phyloP scores from a whole-genome alignment of 1,140 invertebrate species.

The Bombus confusus region DNA sequence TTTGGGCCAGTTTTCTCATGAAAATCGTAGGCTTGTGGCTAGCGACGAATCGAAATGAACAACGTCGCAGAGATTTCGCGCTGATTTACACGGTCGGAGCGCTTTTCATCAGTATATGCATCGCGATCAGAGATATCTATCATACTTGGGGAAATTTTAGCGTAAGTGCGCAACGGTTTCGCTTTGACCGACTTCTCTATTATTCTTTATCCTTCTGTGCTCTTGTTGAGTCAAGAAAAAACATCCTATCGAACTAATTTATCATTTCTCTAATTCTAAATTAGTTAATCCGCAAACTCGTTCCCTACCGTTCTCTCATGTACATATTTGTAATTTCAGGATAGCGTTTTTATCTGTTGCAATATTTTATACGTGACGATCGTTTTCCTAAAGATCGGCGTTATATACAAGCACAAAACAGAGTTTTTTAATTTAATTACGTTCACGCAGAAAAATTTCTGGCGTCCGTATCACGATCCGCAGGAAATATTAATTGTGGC shows the following conservation, averaged over 20 bases:
- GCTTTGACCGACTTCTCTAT: background rate
- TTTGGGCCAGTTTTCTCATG: slow-evolving; percentile 45
- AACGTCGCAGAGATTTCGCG: background rate
- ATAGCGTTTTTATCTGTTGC: slow-evolving; percentile 41
- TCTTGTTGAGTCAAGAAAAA: background rate
- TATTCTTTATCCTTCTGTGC: background rate
- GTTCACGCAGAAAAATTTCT: slow-evolving; percentile 59
- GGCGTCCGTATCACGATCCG: slow-evolving; percentile 49
- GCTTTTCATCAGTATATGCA: background rate
- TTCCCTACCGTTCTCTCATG: background rate
- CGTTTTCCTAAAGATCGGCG: slow-evolving; percentile 48
- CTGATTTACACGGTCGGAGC: slow-evolving; percentile 13
- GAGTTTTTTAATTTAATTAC: slow-evolving; percentile 43
- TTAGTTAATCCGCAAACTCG: background rate
- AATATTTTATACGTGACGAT: slow-evolving; percentile 44
- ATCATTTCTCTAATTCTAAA: too few species aligned
- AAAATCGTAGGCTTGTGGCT: slow-evolving; percentile 54
- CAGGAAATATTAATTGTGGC: slow-evolving; percentile 32
- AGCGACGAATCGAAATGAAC: background rate
- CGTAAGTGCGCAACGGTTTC: slow-evolving; percentile 42
- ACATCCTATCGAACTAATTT: too few species aligned
- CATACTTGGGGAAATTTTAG: slow-evolving; percentile 26
- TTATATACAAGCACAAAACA: slow-evolving; percentile 23
- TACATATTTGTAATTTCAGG: slow-evolving; percentile 38
- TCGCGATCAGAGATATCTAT: slow-evolving; percentile 44